Evolutionary conservation across 2,888 invertebrate species (phyloP).

Genomic region (Escarpia spicata): DNA sequence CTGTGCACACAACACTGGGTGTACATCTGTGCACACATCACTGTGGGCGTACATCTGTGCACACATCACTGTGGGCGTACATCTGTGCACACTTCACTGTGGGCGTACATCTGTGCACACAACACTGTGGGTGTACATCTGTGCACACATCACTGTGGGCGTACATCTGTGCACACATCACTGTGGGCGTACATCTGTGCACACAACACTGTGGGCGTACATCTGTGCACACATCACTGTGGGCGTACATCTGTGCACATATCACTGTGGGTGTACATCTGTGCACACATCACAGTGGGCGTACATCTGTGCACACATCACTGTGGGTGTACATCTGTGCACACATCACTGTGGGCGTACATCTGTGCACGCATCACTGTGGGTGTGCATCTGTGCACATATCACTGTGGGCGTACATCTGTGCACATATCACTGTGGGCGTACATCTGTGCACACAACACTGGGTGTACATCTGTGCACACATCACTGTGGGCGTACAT

Average conservation of each 20-base stretch:
- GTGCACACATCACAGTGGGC: not conserved
- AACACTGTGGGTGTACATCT: not conserved
- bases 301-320: not conserved
- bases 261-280: too few relatives aligned
- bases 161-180: not conserved
- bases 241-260: not conserved
- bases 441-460: not conserved
- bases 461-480: too few relatives aligned
- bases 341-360: not conserved
- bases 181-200: too few relatives aligned
- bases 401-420: not conserved
- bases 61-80: not conserved
- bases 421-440: not conserved
- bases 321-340: not conserved
- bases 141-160: not conserved
- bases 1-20: too few relatives aligned
- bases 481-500: not conserved
- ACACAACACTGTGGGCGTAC: not conserved
- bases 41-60: not conserved
- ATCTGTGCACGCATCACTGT: not conserved
- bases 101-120: too few relatives aligned
- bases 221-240: not conserved
- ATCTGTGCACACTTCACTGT: too few relatives aligned
- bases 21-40: not conserved
- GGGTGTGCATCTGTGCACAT: not conserved